Evolutionary conservation across 2,113 vertebrate species (phyloP).

Genomic region (Cephalopterus ornatus): DNA sequence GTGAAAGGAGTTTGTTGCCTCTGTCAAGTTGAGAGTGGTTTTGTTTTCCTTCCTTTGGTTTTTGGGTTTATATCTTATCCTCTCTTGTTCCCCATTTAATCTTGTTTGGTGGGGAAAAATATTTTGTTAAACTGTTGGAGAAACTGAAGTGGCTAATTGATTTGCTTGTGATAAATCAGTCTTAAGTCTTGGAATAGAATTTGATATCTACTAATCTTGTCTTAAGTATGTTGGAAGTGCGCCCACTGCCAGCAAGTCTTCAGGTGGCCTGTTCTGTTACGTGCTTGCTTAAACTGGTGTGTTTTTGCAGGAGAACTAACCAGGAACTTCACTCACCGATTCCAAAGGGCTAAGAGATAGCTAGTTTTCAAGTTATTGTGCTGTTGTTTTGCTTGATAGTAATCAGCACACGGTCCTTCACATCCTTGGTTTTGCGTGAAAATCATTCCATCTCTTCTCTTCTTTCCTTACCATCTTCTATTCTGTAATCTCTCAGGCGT

Average conservation of each 20-base stretch:
- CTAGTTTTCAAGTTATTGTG: slow-evolving; percentile 1
- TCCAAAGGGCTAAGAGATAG: neutral
- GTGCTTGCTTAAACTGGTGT: neutral
- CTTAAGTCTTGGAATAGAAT: neutral
- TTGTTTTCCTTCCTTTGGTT: neutral
- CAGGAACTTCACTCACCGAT: neutral
- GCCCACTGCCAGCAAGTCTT: neutral
- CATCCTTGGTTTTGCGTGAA: slow-evolving; percentile 57
- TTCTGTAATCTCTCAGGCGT: slow-evolving; percentile 77
- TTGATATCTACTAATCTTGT: neutral
- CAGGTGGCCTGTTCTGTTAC: neutral
- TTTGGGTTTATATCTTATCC: neutral
- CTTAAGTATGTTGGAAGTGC: neutral
- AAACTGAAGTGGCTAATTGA: neutral
- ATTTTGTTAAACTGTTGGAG: neutral
- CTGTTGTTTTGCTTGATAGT: neutral
- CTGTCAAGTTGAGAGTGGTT: neutral
- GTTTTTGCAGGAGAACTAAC: slow-evolving; percentile 32
- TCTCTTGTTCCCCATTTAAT: neutral
- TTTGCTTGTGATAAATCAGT: neutral
- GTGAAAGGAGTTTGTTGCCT: neutral
- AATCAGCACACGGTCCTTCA: neutral
- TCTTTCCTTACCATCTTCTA: slow-evolving; percentile 62
- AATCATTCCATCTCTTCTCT: slow-evolving; percentile 35
- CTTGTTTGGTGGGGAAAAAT: neutral